phyloP scores from a whole-genome alignment of 2,797 vertebrate genomes.

The Scleropages formosus region DNA sequence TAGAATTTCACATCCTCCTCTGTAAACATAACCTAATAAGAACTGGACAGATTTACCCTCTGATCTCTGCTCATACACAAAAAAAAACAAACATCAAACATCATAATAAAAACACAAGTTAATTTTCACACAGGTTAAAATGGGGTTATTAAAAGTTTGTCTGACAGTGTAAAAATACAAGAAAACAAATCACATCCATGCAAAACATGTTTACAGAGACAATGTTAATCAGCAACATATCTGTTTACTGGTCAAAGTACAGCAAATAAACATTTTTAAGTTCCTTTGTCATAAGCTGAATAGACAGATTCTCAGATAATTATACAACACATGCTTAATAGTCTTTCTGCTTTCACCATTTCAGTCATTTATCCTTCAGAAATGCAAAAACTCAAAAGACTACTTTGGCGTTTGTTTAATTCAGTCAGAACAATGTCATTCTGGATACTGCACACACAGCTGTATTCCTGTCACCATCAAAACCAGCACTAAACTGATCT shows the following conservation, averaged over 20 bases:
- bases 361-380: neutral
- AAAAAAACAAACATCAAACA: slow-evolving; percentile 26
- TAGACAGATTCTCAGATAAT: neutral
- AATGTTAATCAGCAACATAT: no score
- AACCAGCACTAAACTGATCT: no score
- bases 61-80: slow-evolving; percentile 67
- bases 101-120: slow-evolving; percentile 1
- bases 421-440: no score
- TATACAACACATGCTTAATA: neutral
- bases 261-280: no score
- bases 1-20: slow-evolving; percentile 99
- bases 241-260: no score
- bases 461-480: no score
- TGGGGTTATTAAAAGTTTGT: neutral
- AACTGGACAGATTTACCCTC: slow-evolving; percentile 96
- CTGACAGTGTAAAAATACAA: neutral
- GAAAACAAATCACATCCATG: no score
- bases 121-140: neutral
- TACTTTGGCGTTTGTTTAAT: no score
- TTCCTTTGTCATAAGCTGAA: no score
- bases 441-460: no score
- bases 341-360: neutral
- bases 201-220: no score
- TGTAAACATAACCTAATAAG: slow-evolving; percentile 99
- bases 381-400: neutral